Base-by-base conservation (phyloP, 1,140 invertebrate species). In the Diuraphis noxia region DNA sequence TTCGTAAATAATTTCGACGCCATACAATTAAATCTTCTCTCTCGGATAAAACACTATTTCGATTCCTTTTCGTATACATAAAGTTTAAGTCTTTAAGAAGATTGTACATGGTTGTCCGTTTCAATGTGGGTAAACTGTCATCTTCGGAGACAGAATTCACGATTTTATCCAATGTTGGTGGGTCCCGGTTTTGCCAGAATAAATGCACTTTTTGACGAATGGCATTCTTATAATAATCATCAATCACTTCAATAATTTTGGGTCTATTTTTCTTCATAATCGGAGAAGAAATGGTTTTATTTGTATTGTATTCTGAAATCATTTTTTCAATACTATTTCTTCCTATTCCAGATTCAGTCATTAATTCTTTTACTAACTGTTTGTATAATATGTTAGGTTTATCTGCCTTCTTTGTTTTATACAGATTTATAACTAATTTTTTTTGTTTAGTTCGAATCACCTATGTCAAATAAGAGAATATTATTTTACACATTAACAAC, bases 281-380 rank as follows among this genome's bases (percentile, higher is more conserved):
- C 2, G 56, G 56, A n/a, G 56, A 72, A 72, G 56, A 72, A 72
- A 72, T 72, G 30, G 56, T n/a, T 72, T 72, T 72, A 34, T 72
- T 72, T 34, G 30, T 4, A 72, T 72, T 72, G 17, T 72, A 72
- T 34, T n/a, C 56, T n/a, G 56, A 72, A 72, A 72, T 72, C 3
- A 72, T 72, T 72, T 34, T 72, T 72, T 72, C 56, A n/a, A 72
- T 72, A 72, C 56, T 72, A 72, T 72, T 72, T 72, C n/a, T 72
- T n/a, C 56, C 56, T n/a, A 72, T 72, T 72, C 56, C 56, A 72
- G 56, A n/a, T n/a, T 72, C 56, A 72, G n/a, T n/a, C 56, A 72
- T 72, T 72, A 72, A 72, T 72, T 72, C 56, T 72, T 72, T n/a
- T 72, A 72, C 19, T 72, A 72, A 72, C 30, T 72, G 56, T 6